Base-by-base conservation (phyloP, 2,113 vertebrate species). In the Progne subis region DNA sequence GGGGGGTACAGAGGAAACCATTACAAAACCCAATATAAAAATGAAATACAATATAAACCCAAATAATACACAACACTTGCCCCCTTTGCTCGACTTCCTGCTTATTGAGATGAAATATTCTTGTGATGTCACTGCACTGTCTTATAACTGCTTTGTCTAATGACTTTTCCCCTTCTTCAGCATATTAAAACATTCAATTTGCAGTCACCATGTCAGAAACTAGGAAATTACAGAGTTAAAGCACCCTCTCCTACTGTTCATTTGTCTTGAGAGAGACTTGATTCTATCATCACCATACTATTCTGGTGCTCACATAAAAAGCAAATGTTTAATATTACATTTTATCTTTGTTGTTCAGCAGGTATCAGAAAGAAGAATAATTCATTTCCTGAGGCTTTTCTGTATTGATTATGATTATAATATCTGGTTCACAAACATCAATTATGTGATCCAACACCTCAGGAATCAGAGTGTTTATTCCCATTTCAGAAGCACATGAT, bases 71-170 rank as follows among this genome's bases (percentile, higher is more conserved):
- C 37, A 37, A 37, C 37, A 37, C 37, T 37, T 37, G 37, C 19
- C 2, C 5, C 5, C 13, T 70, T 55, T 55, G 12, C 23, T 23
- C 1, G 0, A 24, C 29, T 61, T 63, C 12, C 32, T 70, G 18
- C 18, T n/a, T 12, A 11, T 29, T 46, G 18, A 31, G n/a, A n/a
- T 39, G 6, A 69, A 61, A 28, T 70, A 6, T n/a, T 55, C 29
- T 55, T 55, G 41, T 18, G 16, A 10, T 79, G 6, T 56, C 65
- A 53, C 11, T 84, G 11, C 6, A 44, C 23, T 53, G 13, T n/a
- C 11, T 89, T 64, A 25, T 8, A 56, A 20, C 28, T 63, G 4
- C 17, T 63, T 55, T 23, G 28, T 32, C 28, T 74, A 28, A 64
- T 32, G 43, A 41, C 23, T 74, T 56, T 90, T 56, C 10, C 11